Base-by-base conservation (phyloP, 53 echinoderm and acorn worm species). In the Henricia sp. region DNA sequence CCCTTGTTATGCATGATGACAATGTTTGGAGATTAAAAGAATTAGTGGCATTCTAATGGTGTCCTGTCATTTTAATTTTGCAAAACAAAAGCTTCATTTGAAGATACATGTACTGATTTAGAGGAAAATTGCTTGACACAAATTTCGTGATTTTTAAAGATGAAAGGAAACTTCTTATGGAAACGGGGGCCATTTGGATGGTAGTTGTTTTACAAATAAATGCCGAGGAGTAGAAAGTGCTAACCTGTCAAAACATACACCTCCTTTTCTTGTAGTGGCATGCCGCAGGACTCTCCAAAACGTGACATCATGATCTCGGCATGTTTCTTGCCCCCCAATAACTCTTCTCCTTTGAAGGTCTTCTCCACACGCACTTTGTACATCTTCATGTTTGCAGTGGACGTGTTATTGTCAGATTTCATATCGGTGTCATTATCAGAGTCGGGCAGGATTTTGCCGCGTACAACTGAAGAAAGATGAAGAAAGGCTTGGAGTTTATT, bases 241-340 rank as follows among this genome's bases (percentile, higher is more conserved):
- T 50, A 25, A 92, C 92, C 92, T 73, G 89, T 85, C 37, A 92
- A 29, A 33, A 92, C 54, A 41, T 92, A 92, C 17, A 86, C 89
- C 19, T 89, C 85, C 19, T 78, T 68, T 67, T 89, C 86, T 60
- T 82, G 74, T 42, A 92, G 89, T 8, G 52, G 43, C 53, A 83
- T 60, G 13, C 86, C 89, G 46, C 92, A 92, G 27, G 57, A 86
- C 60, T 82, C 71, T 41, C 89, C 88, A 14, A 73, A 52, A 36
- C 84, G 71, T 52, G 72, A 87, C 50, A 84, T 56, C 42, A 71
- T 71, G 52, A 90, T 92, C 27, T 68, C 84, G 0, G 88, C 70
- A 24, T 66, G 62, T 4, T 74, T 71, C 40, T 57, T 54, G 41
- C 51, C 43, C 25, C 36, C 59, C 5, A 75, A 52, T 13, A 59